A percentile compares a stretch with the other conserved stretches of the same genome.
These are phyloP conservation scores for Engraulis encrasicolus DNA, from an alignment of 2,113 vertebrate species.

Conservation along the genomic window DNA sequence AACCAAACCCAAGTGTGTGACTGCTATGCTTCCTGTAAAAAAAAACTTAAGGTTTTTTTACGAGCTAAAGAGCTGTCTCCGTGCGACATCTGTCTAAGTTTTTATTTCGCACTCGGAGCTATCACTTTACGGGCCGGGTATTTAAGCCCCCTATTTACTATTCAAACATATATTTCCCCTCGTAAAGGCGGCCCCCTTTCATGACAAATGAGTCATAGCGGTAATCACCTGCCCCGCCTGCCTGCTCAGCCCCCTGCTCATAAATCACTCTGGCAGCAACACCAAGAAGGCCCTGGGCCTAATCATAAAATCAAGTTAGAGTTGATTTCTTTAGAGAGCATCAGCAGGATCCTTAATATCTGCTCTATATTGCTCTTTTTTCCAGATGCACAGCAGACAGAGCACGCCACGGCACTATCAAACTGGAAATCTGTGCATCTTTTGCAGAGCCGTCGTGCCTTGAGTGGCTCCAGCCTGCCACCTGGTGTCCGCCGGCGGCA, in stretches of 20 bases:
- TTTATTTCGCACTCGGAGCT: constrained; percentile 3
- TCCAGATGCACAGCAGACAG: constrained; percentile 62
- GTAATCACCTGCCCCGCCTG: constrained; percentile 27
- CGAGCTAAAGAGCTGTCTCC: not conserved
- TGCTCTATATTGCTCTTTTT: constrained; percentile 25
- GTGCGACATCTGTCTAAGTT: not conserved
- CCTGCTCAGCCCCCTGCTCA: constrained; percentile 18
- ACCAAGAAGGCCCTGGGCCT: constrained; percentile 25
- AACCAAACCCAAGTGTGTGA: not conserved
- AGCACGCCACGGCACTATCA: not conserved
- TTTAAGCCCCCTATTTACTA: constrained; percentile 22
- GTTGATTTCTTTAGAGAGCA: constrained; percentile 38
- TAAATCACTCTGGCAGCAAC: constrained; percentile 41
- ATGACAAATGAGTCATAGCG: constrained; percentile 37
- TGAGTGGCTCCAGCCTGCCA: not conserved
- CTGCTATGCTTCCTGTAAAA: not conserved
- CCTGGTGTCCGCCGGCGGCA: not conserved
- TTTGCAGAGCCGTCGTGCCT: not conserved
- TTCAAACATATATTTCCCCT: constrained; percentile 22
- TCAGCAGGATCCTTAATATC: constrained; percentile 24
- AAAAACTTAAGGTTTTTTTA: not conserved
- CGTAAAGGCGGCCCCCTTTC: constrained; percentile 20
- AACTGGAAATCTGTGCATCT: constrained; percentile 4
- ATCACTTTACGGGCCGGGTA: constrained; percentile 14
- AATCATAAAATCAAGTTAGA: constrained; percentile 29